Percentiles rank a stretch among this genome's conserved stretches.
Conservation (phyloP, 1,140 invertebrate species). For the Streblospio benedicti region DNA sequence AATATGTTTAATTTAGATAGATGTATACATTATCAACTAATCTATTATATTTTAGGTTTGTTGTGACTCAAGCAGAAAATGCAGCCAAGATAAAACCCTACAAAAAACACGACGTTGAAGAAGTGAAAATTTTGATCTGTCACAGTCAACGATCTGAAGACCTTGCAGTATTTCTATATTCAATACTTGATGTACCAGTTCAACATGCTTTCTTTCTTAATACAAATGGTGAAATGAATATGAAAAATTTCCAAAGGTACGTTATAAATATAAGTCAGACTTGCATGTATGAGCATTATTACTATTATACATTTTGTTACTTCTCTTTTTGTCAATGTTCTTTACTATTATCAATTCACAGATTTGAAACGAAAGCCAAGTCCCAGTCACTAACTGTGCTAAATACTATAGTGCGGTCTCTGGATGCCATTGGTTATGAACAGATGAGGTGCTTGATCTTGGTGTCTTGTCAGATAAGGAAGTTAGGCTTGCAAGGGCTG, state of each 20-base stretch:
- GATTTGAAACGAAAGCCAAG: not conserved
- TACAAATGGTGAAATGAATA: conserved; percentile 4
- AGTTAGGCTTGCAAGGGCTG: not conserved
- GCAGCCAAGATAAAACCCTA: conserved; percentile 1
- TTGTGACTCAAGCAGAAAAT: too few relatives aligned
- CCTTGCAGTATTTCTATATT: conserved; percentile 9
- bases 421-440: conserved; percentile 5
- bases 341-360: too few relatives aligned
- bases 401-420: not conserved
- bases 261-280: too few relatives aligned
- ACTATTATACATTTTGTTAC: not conserved
- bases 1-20: too few relatives aligned
- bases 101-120: not conserved
- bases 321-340: not conserved
- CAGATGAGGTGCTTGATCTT: conserved; percentile 3
- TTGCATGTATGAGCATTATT: too few relatives aligned
- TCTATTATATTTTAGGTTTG: too few relatives aligned
- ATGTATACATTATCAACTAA: too few relatives aligned
- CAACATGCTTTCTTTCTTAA: conserved; percentile 4
- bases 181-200: conserved; percentile 10
- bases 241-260: conserved; percentile 15
- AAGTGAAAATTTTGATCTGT: conserved; percentile 2
- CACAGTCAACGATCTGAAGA: conserved; percentile 9
- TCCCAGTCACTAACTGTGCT: conserved; percentile 5
- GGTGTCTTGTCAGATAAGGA: conserved; percentile 5